These are phyloP conservation scores for Sylvilagus bachmani DNA, from an alignment of 2,113 vertebrate genomes.

Conservation along the genomic window DNA sequence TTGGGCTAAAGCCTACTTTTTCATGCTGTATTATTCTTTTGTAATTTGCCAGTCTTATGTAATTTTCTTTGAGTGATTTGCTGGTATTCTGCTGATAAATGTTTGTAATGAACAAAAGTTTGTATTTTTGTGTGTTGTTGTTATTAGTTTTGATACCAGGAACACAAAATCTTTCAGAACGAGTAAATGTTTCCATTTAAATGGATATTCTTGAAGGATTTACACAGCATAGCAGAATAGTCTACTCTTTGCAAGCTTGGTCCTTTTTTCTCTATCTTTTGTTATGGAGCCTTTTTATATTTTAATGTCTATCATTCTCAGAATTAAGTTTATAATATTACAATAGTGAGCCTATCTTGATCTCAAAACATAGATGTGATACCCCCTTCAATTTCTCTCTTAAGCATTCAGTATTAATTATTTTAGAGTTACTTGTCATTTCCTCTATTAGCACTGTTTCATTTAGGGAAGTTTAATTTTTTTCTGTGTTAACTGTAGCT, in stretches of 20 bases:
- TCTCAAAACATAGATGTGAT: not conserved
- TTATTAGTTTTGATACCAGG: not conserved
- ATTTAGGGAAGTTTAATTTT: not conserved
- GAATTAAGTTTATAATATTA: conserved; percentile 49
- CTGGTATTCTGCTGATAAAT: conserved; percentile 20
- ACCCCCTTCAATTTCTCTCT: not conserved
- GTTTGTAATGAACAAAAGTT: not conserved
- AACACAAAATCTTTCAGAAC: not conserved
- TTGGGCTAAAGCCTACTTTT: not conserved
- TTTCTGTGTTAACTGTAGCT: conserved; percentile 37
- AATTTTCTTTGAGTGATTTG: not conserved
- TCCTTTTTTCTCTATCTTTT: not conserved
- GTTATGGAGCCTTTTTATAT: not conserved
- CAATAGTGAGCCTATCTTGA: not conserved
- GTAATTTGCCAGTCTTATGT: not conserved
- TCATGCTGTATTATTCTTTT: not conserved
- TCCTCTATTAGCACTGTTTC: not conserved
- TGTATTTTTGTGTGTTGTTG: not conserved
- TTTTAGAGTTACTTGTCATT: not conserved
- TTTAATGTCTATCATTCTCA: not conserved
- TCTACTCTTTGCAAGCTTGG: not conserved
- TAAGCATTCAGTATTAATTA: not conserved
- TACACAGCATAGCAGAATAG: not conserved
- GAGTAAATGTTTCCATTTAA: not conserved
- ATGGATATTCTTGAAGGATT: not conserved